Percentiles rank a stretch among this genome's conserved stretches.
Conservation (phyloP, 2,888 invertebrate species). For the Leucophora obtusa region DNA sequence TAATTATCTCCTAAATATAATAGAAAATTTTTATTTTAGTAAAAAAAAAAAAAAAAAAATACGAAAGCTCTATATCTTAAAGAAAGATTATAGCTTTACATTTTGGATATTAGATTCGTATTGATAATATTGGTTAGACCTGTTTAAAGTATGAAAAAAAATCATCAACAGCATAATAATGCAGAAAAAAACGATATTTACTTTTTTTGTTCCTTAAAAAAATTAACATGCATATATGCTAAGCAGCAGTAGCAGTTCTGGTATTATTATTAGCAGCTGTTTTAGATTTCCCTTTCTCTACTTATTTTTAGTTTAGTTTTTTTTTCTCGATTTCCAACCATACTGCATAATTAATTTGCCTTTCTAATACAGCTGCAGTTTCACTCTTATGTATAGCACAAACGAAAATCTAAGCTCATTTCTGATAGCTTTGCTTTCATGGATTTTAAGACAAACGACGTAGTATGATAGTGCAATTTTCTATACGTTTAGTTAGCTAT, state of each 20-base stretch:
- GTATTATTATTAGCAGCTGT: background rate
- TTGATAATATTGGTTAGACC: background rate
- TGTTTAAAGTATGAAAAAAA: background rate
- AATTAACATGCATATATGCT: background rate
- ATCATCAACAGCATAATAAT: too few species aligned
- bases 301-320: background rate
- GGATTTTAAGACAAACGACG: conserved; percentile 3
- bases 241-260: background rate
- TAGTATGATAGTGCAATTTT: background rate
- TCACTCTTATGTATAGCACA: background rate
- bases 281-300: background rate
- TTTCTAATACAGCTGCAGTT: conserved; percentile 18
- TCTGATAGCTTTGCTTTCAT: background rate
- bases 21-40: too few species aligned
- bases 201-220: background rate
- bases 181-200: background rate
- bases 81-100: too few species aligned
- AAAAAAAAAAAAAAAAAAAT: too few species aligned
- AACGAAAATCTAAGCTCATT: conserved; percentile 19
- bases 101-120: too few species aligned
- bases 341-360: conserved; percentile 35
- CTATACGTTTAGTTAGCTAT: background rate
- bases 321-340: background rate
- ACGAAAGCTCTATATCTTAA: too few species aligned
- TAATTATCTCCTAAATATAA: too few species aligned